Evolutionary conservation across 1,140 invertebrate species (phyloP), one percentile per base, ranked within the genome.

Genomic region (Drosophila pruinosa): DNA sequence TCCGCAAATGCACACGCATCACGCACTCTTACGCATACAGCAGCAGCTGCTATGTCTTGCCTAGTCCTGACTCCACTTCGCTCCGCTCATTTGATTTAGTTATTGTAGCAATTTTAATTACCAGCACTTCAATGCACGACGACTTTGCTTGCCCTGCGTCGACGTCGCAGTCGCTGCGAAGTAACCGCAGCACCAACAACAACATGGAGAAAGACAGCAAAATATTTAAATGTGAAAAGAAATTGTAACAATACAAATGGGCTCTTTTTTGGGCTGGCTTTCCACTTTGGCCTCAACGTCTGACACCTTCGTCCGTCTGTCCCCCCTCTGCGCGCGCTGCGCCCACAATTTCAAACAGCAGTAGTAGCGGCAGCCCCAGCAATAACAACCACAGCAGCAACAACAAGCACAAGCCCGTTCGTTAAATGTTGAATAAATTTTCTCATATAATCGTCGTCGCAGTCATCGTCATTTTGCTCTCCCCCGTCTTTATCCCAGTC

Each of bases 341-440:
- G 53, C 68, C 68, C 43, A 63, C 67, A 70, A 61, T 68, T 68
- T 43, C 47, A 62, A 68, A 59, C 34, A 45, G 63, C 62, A 57
- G 53, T 52, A 19, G 19, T 19, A 47, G 52, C 8, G 31, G 28
- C 31, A 47, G 41, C 64, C n/a, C 41, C 63, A 15, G 54, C 31
- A 38, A 14, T 34, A 28, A 14, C 43, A 61, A 34, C 36, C 24
- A 12, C 54, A 57, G 24, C 24, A 43, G 10, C 19, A 61, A 45
- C 45, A 71, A 57, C 64, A 69, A 53, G 58, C 74, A 59, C 62
- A 72, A 61, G 61, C 68, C 79, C 77, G 57, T 86, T 85, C 81
- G 81, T 85, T 85, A 86, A 86, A 85, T 85, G 81, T 67, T 85
- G 81, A 85, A 85, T 85, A 85, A 81, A 85, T 81, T 86, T 80